Evolutionary conservation across 2,113 vertebrate species (phyloP), one percentile per base, ranked within the genome.

Genomic region (Muscicapa adusta): DNA sequence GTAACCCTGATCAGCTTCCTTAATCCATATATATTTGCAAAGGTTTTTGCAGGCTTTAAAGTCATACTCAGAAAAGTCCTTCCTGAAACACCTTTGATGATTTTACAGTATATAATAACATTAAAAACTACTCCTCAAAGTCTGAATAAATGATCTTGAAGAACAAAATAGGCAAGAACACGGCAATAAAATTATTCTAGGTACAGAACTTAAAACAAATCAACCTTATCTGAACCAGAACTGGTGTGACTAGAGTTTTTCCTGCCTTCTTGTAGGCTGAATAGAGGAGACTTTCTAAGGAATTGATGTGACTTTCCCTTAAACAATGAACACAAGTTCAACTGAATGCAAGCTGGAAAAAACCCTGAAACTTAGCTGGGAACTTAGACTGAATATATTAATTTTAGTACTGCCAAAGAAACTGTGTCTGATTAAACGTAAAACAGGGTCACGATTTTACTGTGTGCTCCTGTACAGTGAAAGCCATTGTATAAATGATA

Each of bases 61-160:
- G 54, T 77, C 53, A 63, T 31, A 47, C 31, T 61, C 25, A 57
- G 66, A 17, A n/a, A 74, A 81, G 18, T 34, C 43, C 68, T 81
- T 68, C n/a, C 70, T 38, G 40, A 84, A 95, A 88, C 43, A 75
- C 9, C 11, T 75, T 34, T 84, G 76, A 63, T 67, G 45, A 81
- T 23, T 91, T 87, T 53, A 68, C 6, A 53, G 31, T 38, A 51
- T 36, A 50, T 26, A 61, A 22, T 8, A 78, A 67, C 26, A 72
- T 54, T 48, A 72, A 85, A 58, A 86, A 42, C 31, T 62, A 43
- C 20, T 33, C 14, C 45, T 91, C 66, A 56, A 89, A 91, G 14
- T 48, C 48, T 61, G 38, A 89, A 84, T 54, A 94, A 89, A 75
- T 36, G 36, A 72, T 61, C 36, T 84, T 87, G 51, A 77, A 77